Evolutionary conservation across 2,888 invertebrate genomes (phyloP), one percentile per base, ranked within the genome.

Genomic region (Agonopterix subpropinquella): DNA sequence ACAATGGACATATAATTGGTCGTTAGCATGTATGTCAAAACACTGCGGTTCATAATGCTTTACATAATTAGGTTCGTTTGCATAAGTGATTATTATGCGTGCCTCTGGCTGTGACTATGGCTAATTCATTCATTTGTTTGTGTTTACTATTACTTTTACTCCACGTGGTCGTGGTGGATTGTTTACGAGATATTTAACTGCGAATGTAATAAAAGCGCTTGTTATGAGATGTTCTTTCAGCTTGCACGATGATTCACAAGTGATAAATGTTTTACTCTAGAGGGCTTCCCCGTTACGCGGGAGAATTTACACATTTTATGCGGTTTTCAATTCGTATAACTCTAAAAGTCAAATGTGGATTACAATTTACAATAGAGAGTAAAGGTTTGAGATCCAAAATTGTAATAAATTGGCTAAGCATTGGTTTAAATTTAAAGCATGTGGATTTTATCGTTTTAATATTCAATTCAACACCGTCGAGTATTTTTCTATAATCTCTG

Each of bases 51-150:
- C 80, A 78, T 80, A 78, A 76, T 70, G 76, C 70, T 86, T 83
- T 82, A 85, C 85, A 87, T 86, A 87, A 87, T 85, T 84, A 79
- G 77, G 60, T 59, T 80, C 75, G 83, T 87, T 86, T 80, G 85
- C 85, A 84, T 87, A 84, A 81, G 73, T 73, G 77, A 83, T 87
- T 80, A 85, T 81, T 77, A 85, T 81, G 85, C 82, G 80, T 85
- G 83, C 81, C 80, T 82, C 80, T 77, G 72, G 61, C 62, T 72
- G 67, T 83, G 84, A 81, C 73, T 11, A 77, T 81, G 74, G 83
- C 71, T 74, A 81, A 84, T 81, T 79, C 83, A 83, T 83, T 84
- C 84, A 73, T 78, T 78, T 79, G 77, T 83, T 80, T 42, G 70
- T 78, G 75, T 80, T 80, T 83, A 81, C 83, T 78, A 79, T 77